A percentile compares a stretch with the other conserved stretches of the same genome.
Evolutionary conservation across 2,113 vertebrate genomes (phyloP).

Genomic region (Suncus etruscus): DNA sequence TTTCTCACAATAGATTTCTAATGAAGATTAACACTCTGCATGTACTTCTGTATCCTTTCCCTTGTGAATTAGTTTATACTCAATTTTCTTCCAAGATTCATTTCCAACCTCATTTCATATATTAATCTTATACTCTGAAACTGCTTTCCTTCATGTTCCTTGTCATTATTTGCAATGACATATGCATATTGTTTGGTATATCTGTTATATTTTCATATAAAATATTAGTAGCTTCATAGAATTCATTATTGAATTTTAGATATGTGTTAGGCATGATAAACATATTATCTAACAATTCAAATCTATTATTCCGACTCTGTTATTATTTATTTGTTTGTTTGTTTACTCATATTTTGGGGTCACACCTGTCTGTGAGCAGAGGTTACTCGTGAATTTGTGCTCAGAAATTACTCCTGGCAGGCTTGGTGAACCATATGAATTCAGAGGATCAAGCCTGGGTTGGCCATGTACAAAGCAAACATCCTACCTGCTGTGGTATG

Average conservation of each 20-base stretch:
- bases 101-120: background rate
- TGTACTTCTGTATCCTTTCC: background rate
- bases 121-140: background rate
- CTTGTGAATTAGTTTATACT: background rate
- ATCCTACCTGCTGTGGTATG: too few species aligned
- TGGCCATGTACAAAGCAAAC: too few species aligned
- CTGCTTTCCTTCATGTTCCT: background rate
- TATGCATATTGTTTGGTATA: background rate
- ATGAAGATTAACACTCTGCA: background rate
- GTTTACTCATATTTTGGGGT: too few species aligned
- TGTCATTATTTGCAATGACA: background rate
- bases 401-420: too few species aligned
- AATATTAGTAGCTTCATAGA: background rate
- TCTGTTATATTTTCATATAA: background rate
- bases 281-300: background rate
- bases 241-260: too few species aligned
- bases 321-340: too few species aligned
- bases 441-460: too few species aligned
- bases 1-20: background rate
- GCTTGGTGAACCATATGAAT: too few species aligned
- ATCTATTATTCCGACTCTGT: background rate
- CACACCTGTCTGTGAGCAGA: too few species aligned
- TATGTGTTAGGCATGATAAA: too few species aligned
- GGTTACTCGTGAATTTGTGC: too few species aligned
- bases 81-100: background rate